Base-by-base conservation (phyloP, 1,140 invertebrate genomes). In the Drosophila baimaii region DNA sequence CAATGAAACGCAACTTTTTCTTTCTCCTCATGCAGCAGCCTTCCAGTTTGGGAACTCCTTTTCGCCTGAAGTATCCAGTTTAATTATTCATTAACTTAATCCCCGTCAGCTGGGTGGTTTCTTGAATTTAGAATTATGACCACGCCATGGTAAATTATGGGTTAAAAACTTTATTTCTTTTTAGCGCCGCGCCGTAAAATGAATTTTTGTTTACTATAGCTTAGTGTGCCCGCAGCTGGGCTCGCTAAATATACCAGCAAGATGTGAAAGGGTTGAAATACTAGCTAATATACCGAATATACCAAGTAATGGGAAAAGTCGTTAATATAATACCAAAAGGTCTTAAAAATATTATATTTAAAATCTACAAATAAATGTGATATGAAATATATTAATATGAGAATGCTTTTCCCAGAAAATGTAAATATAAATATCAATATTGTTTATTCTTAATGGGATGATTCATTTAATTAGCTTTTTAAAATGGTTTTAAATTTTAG, bases 1-100 rank as follows among this genome's bases (percentile, higher is more conserved):
- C 61, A 64, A 64, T 64, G 55, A 27, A 58, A 39, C 23, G 57
- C 59, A 59, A 39, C 55, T 23, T 59, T 59, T 39, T 21, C 15
- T 39, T 55, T 21, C 12, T 29, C 21, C 52, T 5, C 51, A 54
- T 54, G 51, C 51, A 54, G 19, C 27, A 6, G 49, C 49, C 29
- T 9, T 33, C 33, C n/a, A 15, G 2, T n/a, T 59, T 2, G 12
- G 2, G n/a, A n/a, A 27, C 23, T 29, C 3, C 25, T n/a, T 12
- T 8, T 29, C n/a, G 35, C 17, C 17, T n/a, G 10, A 23, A 13
- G 29, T 59, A 13, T 13, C 23, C 59, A 29, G 33, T 19, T 15
- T n/a, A 13, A 13, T 9, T 59, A 27, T 39, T 29, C 25, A n/a
- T n/a, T n/a, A n/a, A n/a, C n/a, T n/a, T 33, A 19, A 29, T 39